These are phyloP conservation scores for Proisotoma minuta DNA, from an alignment of 2,888 invertebrate species.

Conservation along the genomic window DNA sequence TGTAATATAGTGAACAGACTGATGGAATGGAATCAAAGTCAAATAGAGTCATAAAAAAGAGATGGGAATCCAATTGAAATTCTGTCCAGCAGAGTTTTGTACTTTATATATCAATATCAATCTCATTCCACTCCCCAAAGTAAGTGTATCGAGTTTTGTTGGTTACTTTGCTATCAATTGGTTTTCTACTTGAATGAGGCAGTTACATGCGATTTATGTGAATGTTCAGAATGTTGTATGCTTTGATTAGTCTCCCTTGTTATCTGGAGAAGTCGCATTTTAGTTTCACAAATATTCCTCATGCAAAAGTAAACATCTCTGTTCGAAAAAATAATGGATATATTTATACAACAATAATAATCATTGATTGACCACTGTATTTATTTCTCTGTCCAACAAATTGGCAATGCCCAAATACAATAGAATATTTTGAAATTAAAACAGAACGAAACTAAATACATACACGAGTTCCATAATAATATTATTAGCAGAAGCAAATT, in stretches of 20 bases:
- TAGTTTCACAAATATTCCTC: too few relatives aligned
- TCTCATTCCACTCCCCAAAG: not conserved
- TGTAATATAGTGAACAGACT: too few relatives aligned
- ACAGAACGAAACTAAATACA: not conserved
- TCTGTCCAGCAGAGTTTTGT: not conserved
- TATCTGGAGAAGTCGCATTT: slow-evolving; percentile 2
- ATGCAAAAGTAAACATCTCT: not conserved
- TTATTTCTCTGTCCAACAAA: not conserved
- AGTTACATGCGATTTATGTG: not conserved
- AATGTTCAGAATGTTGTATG: not conserved
- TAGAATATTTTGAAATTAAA: not conserved
- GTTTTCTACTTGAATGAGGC: not conserved
- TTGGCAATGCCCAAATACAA: not conserved
- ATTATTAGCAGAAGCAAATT: too few relatives aligned
- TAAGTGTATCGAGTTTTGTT: not conserved
- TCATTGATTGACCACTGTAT: not conserved
- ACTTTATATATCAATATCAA: not conserved
- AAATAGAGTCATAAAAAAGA: not conserved
- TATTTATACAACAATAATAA: too few relatives aligned
- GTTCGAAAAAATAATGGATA: too few relatives aligned
- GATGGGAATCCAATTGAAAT: slow-evolving; percentile 1
- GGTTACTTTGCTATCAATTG: not conserved
- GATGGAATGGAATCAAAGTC: too few relatives aligned
- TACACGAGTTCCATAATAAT: too few relatives aligned
- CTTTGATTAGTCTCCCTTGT: slow-evolving; percentile 2